These are phyloP conservation scores for Avahi laniger DNA, from an alignment of 2,797 vertebrate genomes.

Conservation along the genomic window DNA sequence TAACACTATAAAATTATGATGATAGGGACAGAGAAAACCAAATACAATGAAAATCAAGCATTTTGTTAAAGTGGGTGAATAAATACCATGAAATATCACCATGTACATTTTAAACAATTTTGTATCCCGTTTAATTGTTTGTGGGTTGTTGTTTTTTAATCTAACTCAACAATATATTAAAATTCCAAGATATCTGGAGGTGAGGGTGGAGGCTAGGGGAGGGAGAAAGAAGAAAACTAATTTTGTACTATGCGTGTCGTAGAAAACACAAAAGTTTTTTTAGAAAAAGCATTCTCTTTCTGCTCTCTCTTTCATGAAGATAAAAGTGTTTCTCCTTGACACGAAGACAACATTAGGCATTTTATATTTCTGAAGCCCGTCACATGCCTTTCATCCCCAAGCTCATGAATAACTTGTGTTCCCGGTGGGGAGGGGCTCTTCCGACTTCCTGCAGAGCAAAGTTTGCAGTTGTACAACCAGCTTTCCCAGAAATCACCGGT, in stretches of 20 bases:
- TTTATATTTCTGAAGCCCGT: conserved; percentile 65
- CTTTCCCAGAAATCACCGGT: background rate
- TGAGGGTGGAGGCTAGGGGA: background rate
- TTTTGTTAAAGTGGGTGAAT: background rate
- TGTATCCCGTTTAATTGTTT: background rate
- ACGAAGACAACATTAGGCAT: conserved; percentile 60
- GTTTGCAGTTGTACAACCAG: background rate
- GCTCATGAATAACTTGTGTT: conserved; percentile 67
- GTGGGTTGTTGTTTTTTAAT: background rate
- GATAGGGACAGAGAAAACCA: background rate
- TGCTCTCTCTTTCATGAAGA: conserved; percentile 68
- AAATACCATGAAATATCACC: background rate
- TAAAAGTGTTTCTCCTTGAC: conserved; percentile 73
- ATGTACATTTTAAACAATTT: background rate
- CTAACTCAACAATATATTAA: background rate
- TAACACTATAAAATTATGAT: background rate
- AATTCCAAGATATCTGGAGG: background rate
- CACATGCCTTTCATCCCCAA: conserved; percentile 59
- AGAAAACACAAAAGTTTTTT: conserved; percentile 46
- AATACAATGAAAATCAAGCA: conserved; percentile 14
- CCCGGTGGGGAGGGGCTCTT: background rate
- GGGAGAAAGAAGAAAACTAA: conserved; percentile 17
- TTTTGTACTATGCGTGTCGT: conserved; percentile 30
- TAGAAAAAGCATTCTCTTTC: conserved; percentile 47
- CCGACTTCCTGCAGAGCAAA: conserved; percentile 5